phyloP scores from a whole-genome alignment of 1,140 invertebrate genomes.

The Holotrichia oblita region DNA sequence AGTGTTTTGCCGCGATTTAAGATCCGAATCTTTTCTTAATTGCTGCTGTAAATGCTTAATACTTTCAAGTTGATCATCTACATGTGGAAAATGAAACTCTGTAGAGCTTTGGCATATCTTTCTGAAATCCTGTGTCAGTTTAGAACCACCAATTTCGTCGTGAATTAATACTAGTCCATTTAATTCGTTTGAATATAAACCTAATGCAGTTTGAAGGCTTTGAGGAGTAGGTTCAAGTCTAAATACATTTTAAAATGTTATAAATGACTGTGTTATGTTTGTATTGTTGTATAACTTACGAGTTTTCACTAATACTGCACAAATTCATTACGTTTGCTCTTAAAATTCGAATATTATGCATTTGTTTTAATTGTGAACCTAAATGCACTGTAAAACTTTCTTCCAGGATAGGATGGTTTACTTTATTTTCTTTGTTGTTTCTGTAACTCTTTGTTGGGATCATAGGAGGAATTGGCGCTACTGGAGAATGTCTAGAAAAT shows the following conservation, averaged over 20 bases:
- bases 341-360: constrained; percentile 95
- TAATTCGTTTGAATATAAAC: constrained; percentile 91
- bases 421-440: constrained; percentile 1
- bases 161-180: constrained; percentile 88
- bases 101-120: constrained; percentile 73
- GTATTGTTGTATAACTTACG: constrained; percentile 30
- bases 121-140: constrained; percentile 74
- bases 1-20: constrained; percentile 53
- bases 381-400: constrained; percentile 98
- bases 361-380: constrained; percentile 97
- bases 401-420: constrained; percentile 67
- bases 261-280: background rate
- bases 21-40: constrained; percentile 51
- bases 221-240: constrained; percentile 75
- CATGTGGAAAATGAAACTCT: constrained; percentile 90
- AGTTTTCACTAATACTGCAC: constrained; percentile 71
- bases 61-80: constrained; percentile 86
- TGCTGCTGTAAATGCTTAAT: constrained; percentile 62
- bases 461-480: constrained; percentile 55
- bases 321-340: constrained; percentile 88
- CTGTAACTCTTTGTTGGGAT: constrained; percentile 30
- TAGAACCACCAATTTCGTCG: constrained; percentile 79
- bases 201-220: constrained; percentile 91
- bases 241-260: constrained; percentile 49
- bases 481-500: constrained; percentile 51